Evolutionary conservation across 2,113 vertebrate genomes (phyloP).

Genomic region (Tragelaphus buxtoni): DNA sequence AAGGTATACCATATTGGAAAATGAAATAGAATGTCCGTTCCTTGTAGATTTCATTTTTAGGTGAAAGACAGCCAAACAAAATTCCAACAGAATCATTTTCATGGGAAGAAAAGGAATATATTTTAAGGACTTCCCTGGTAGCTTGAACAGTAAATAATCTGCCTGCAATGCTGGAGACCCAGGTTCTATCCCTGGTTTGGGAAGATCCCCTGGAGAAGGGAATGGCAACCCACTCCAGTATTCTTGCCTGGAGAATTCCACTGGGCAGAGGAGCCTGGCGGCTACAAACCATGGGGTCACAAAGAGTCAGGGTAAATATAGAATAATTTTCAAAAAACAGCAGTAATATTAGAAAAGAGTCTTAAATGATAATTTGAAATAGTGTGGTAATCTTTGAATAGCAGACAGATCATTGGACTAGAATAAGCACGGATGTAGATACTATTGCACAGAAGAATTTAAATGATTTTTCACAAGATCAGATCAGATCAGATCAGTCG

Average conservation of each 20-base stretch:
- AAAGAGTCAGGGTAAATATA: background rate
- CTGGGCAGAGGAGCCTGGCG: background rate
- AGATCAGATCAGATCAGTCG: no score
- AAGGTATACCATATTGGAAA: background rate
- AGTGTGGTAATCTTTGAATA: background rate
- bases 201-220: background rate
- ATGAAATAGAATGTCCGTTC: background rate
- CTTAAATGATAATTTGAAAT: background rate
- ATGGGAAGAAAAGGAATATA: background rate
- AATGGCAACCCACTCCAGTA: background rate
- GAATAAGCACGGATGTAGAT: background rate
- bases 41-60: background rate
- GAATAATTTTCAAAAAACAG: background rate
- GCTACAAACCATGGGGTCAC: background rate
- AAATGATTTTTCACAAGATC: background rate
- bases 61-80: background rate
- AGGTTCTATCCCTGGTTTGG: background rate
- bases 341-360: background rate
- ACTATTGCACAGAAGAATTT: background rate
- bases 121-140: background rate
- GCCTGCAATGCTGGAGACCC: background rate
- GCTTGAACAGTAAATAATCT: background rate
- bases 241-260: background rate
- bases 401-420: background rate
- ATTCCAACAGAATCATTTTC: background rate